Conservation (phyloP, 2,888 invertebrate species). For the Diarsia mendica region DNA sequence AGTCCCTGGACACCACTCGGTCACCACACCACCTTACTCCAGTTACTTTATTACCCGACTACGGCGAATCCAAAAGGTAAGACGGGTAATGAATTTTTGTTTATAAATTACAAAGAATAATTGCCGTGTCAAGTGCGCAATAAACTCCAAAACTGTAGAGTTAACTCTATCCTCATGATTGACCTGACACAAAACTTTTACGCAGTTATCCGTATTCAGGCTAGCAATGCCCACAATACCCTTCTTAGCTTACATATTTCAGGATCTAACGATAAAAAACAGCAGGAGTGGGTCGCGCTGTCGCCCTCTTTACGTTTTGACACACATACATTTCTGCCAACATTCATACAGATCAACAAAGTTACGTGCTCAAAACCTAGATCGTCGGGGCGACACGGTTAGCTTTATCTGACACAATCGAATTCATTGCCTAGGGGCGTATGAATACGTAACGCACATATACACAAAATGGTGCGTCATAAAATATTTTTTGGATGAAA, state of each 20-base stretch:
- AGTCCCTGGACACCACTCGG: too few relatives aligned
- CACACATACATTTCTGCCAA: constrained; percentile 78
- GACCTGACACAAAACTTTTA: not conserved
- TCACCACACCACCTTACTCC: too few relatives aligned
- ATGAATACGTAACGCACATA: constrained; percentile 61
- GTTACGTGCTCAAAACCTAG: constrained; percentile 86
- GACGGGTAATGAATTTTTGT: too few relatives aligned
- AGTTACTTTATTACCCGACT: too few relatives aligned
- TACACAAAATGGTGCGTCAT: constrained; percentile 37
- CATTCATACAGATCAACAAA: constrained; percentile 79
- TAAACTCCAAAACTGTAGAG: not conserved
- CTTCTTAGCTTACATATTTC: constrained; percentile 31
- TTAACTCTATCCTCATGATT: not conserved
- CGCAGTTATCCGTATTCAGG: not conserved
- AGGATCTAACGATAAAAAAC: constrained; percentile 46
- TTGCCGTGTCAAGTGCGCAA: not conserved
- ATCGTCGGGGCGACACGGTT: constrained; percentile 84
- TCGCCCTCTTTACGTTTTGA: constrained; percentile 80
- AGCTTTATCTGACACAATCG: constrained; percentile 81
- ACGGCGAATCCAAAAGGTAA: too few relatives aligned
- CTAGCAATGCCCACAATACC: not conserved
- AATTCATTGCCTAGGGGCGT: constrained; percentile 71
- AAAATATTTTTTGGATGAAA: constrained; percentile 39
- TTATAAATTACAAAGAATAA: not conserved
- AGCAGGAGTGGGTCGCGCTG: constrained; percentile 71